Conservation (phyloP, 2,797 vertebrate species). For the Rhyacichthys aspro region DNA sequence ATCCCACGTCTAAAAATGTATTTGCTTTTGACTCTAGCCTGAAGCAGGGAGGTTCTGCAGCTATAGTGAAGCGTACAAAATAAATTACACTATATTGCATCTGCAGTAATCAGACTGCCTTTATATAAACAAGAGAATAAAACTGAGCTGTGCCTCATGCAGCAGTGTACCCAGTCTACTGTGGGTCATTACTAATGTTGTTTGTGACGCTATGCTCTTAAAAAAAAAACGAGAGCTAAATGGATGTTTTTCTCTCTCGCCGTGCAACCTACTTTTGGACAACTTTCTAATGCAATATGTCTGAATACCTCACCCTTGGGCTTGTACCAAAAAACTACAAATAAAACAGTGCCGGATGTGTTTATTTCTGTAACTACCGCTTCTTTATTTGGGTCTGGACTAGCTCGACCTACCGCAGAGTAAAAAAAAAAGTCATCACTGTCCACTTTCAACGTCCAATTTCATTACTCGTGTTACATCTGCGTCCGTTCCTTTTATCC, state of each 20-base stretch:
- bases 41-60: no score
- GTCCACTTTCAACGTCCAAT: background rate
- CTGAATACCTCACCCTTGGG: background rate
- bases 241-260: background rate
- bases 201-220: background rate
- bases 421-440: background rate
- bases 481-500: conserved; percentile 5
- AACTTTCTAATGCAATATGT: background rate
- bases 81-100: no score
- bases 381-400: background rate
- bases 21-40: no score
- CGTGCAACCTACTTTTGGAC: background rate
- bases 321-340: no score
- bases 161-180: background rate
- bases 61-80: no score
- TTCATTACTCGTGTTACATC: conserved; percentile 5
- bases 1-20: no score
- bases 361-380: conserved; percentile 1
- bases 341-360: background rate
- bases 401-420: background rate
- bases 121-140: background rate
- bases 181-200: background rate
- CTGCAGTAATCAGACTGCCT: no score
- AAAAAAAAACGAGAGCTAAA: background rate
- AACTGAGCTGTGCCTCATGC: no score